Conservation (phyloP, 2,888 invertebrate species). For the Tortricodes alternella region DNA sequence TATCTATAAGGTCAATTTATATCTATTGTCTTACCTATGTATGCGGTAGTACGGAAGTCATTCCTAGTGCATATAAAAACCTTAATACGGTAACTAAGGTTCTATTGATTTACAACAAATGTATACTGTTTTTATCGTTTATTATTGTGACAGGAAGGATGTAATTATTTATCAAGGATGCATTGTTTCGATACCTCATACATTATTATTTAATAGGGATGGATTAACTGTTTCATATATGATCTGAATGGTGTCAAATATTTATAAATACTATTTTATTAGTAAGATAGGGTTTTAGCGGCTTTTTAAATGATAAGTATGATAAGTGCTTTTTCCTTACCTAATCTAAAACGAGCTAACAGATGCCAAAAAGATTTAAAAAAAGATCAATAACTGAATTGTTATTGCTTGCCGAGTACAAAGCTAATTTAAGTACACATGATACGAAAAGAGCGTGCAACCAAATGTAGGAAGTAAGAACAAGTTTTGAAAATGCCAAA, state of each 20-base stretch:
- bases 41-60: constrained; percentile 8
- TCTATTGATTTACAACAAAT: constrained; percentile 2
- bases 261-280: no score
- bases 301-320: no score
- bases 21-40: background rate
- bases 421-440: background rate
- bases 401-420: no score
- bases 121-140: background rate
- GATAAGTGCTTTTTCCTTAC: no score
- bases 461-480: constrained; percentile 21
- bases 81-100: background rate
- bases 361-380: no score
- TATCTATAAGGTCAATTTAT: background rate
- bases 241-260: no score
- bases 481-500: constrained; percentile 27
- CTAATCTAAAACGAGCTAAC: no score
- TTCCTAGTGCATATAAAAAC: background rate
- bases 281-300: no score
- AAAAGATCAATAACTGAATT: no score
- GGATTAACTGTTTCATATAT: no score
- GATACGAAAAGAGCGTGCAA: background rate
- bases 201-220: no score
- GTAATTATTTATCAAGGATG: background rate
- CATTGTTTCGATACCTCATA: no score
- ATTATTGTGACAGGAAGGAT: constrained; percentile 3